Conservation (phyloP, 2,797 vertebrate species). For the Pangasius macronema region DNA sequence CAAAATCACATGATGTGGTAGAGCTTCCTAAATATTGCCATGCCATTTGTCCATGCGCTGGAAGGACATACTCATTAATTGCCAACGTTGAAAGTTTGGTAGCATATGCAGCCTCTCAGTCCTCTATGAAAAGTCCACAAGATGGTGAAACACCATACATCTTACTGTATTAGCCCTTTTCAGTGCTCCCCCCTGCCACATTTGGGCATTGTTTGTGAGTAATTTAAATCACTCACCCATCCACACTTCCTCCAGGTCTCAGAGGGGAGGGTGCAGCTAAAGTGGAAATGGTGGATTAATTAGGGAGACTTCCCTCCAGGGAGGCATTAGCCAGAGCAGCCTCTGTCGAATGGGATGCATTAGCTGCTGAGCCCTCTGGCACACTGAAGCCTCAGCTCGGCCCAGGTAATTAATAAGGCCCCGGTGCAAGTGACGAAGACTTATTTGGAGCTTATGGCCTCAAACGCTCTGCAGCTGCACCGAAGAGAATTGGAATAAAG, state of each 20-base stretch:
- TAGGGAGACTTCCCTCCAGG: conserved; percentile 72
- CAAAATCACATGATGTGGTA: not conserved
- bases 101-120: conserved; percentile 3
- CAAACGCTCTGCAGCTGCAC: conserved; percentile 54
- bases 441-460: conserved; percentile 56
- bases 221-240: conserved; percentile 51
- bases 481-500: conserved; percentile 57
- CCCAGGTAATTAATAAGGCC: conserved; percentile 62
- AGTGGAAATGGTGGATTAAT: conserved; percentile 73
- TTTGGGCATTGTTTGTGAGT: conserved; percentile 52
- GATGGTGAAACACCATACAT: conserved; percentile 18
- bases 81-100: not conserved
- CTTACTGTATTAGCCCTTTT: conserved; percentile 20
- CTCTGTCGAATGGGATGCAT: conserved; percentile 76
- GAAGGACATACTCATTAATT: not conserved
- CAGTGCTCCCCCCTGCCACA: conserved; percentile 28
- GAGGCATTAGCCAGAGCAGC: conserved; percentile 77
- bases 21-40: not conserved
- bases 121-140: conserved; percentile 5
- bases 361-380: conserved; percentile 68
- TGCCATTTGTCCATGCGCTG: not conserved
- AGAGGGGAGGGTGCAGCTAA: conserved; percentile 46
- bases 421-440: conserved; percentile 50
- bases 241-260: conserved; percentile 47
- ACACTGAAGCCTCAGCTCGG: conserved; percentile 68